Percentiles rank a stretch among this genome's conserved stretches.
Evolutionary conservation across 2,113 vertebrate species (phyloP).

Genomic region (Argyrosomus japonicus): DNA sequence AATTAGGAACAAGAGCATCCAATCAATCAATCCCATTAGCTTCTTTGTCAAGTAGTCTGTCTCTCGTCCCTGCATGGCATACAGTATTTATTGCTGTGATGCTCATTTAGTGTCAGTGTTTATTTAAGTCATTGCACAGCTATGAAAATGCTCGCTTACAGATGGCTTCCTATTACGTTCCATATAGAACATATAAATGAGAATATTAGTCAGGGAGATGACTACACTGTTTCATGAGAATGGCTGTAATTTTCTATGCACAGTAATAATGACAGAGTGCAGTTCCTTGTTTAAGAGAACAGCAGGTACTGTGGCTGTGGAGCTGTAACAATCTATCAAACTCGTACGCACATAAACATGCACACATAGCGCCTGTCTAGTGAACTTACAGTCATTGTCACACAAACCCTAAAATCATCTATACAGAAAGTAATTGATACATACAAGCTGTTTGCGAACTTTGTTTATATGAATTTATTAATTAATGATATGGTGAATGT

Average conservation of each 20-base stretch:
- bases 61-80: conserved; percentile 32
- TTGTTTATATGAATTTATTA: neutral
- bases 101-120: conserved; percentile 50
- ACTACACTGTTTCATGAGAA: conserved; percentile 49
- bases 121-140: conserved; percentile 45
- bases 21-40: conserved; percentile 72
- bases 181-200: conserved; percentile 53
- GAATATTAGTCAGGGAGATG: conserved; percentile 51
- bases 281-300: conserved; percentile 41
- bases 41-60: conserved; percentile 51
- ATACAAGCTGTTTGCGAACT: conserved; percentile 1
- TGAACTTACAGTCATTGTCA: neutral
- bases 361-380: conserved; percentile 25
- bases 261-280: conserved; percentile 44
- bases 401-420: conserved; percentile 15
- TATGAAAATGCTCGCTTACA: conserved; percentile 42
- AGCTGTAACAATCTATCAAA: conserved; percentile 28
- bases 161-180: conserved; percentile 59
- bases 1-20: conserved; percentile 61
- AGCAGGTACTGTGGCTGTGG: conserved; percentile 43
- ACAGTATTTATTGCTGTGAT: conserved; percentile 49
- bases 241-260: conserved; percentile 42
- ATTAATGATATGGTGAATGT: neutral
- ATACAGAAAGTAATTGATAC: neutral
- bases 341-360: neutral